Base-by-base conservation (phyloP, 1,140 invertebrate genomes). In the Ostrea denselamellosa region DNA sequence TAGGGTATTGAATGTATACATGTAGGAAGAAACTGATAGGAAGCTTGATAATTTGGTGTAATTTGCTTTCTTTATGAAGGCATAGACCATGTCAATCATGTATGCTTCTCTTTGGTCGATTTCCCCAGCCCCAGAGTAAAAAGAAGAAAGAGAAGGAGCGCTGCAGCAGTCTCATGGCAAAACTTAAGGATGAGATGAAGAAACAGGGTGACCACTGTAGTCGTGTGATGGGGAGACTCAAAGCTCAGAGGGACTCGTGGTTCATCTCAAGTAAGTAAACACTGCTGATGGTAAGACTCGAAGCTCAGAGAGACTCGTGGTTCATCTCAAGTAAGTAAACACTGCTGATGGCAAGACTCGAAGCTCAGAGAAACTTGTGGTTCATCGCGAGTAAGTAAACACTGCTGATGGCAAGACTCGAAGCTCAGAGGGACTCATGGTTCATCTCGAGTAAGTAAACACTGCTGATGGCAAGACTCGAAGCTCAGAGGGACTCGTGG, bases 141-240 rank as follows among this genome's bases (percentile, higher is more conserved):
- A 97, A 97, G 86, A 99, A 98, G 94, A 99, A 99, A 94, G 98
- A 99, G 93, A 97, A 98, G 34, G 95, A 95, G 82, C 87, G 94
- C 28, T 94, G 93, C 84, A 91, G 88, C 77, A 90, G 89, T 52
- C 87, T 99, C 25, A 97, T 98, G 89, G 98, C 99, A 83, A 99
- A 99, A 94, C 95, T 99, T 8, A 97, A 97, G 93, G 98, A 99
- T 90, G 99, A 99, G 95, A 97, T 97, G 88, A 97, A 97, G 87
- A 97, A 97, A 87, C 99, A 99, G 93, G 96, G 97, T 86, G 98
- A 99, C 91, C 99, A 99, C 95, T 98, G 98, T 14, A 96, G 97
- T 86, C 97, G 97, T 94, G 98, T 97, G n/a, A 95, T 96, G 90
- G 96, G 96, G n/a, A 95, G 97, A 91, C 94, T 97, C 19, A 96